A percentile compares a stretch with the other conserved stretches of the same genome.
phyloP scores from a whole-genome alignment of 2,797 vertebrate species.

The Diplodus sargus region DNA sequence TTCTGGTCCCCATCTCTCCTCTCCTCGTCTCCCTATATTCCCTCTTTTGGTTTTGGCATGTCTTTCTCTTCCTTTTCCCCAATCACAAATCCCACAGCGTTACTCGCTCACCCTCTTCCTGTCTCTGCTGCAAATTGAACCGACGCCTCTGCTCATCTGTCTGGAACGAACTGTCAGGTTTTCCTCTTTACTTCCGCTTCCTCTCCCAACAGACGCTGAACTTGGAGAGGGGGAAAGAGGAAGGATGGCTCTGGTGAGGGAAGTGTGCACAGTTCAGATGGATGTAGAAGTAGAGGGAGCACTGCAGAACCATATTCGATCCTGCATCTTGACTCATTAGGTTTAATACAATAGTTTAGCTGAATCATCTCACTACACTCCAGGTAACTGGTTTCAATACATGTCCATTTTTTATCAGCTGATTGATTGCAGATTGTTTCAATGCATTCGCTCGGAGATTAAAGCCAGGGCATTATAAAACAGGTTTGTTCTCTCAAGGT shows the following conservation, averaged over 20 bases:
- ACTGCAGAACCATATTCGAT: conserved; percentile 1
- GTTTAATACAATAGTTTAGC: background rate
- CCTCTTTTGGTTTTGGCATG: background rate
- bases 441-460: conserved; percentile 22
- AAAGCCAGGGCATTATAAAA: conserved; percentile 35
- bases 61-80: conserved; percentile 2
- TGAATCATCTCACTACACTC: conserved; percentile 10
- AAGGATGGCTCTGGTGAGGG: background rate
- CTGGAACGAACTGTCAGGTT: conserved; percentile 45
- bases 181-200: conserved; percentile 63
- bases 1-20: background rate
- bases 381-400: conserved; percentile 29
- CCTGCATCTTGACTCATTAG: background rate
- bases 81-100: conserved; percentile 3
- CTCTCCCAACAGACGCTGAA: conserved; percentile 47
- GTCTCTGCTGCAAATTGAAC: conserved; percentile 43
- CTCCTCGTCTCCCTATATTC: background rate
- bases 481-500: conserved; percentile 48
- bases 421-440: conserved; percentile 28
- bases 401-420: background rate
- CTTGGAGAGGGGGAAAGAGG: conserved; percentile 6
- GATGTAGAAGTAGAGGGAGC: conserved; percentile 1
- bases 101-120: conserved; percentile 37
- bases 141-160: conserved; percentile 42
- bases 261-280: background rate